Conservation (phyloP, 2,888 invertebrate genomes). For the Stratiomys singularior region DNA sequence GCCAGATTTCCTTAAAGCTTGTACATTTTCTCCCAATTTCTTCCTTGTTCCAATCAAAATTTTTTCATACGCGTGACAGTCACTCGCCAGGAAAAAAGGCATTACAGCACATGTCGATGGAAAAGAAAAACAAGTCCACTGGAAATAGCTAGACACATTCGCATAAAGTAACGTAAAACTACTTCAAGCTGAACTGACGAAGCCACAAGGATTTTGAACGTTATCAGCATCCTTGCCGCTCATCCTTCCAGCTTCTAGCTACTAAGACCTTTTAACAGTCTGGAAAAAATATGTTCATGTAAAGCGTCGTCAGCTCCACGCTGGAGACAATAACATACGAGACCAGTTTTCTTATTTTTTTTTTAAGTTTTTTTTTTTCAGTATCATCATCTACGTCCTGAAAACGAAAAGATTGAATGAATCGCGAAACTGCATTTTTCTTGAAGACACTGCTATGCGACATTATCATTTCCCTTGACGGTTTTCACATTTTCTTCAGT, state of each 20-base stretch:
- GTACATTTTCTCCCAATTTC: no score
- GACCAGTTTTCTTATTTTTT: background rate
- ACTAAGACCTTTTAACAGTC: background rate
- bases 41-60: no score
- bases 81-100: no score
- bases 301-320: background rate
- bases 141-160: background rate
- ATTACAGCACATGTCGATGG: no score
- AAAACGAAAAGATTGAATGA: no score
- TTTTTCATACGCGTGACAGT: no score
- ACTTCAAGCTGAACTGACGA: background rate
- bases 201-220: background rate
- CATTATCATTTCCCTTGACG: background rate
- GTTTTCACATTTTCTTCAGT: background rate
- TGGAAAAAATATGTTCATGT: background rate
- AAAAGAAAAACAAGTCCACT: no score
- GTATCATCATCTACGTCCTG: background rate
- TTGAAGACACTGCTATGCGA: background rate
- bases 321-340: slow-evolving; percentile 6
- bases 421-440: slow-evolving; percentile 4
- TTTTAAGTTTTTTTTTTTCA: no score
- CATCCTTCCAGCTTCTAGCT: background rate
- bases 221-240: background rate
- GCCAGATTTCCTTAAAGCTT: no score
- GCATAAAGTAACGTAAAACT: background rate